Evolutionary conservation across 2,797 vertebrate genomes (phyloP).

Genomic region (Sphenodon punctatus): DNA sequence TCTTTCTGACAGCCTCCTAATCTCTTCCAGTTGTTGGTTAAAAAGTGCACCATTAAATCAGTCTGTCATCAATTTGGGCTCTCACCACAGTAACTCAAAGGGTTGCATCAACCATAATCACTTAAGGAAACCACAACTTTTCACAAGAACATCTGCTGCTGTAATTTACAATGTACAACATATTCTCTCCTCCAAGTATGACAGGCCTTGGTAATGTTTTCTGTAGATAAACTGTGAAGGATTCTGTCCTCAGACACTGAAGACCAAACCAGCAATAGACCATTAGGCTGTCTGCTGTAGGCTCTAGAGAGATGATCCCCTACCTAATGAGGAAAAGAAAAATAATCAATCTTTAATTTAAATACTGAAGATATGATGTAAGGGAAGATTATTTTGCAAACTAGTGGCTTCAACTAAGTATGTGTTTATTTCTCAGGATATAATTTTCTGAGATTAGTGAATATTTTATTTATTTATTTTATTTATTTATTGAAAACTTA

Average conservation of each 20-base stretch:
- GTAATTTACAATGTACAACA: constrained; percentile 53
- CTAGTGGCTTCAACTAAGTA: constrained; percentile 59
- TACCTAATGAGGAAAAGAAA: constrained; percentile 19
- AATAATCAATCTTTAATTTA: constrained; percentile 21
- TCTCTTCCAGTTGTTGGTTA: constrained; percentile 67
- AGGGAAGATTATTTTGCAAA: constrained; percentile 50
- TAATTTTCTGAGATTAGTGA: constrained; percentile 71
- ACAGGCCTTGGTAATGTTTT: constrained; percentile 52
- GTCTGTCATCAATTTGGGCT: constrained; percentile 70
- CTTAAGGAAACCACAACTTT: constrained; percentile 66
- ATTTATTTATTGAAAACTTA: too few relatives aligned
- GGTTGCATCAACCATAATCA: constrained; percentile 46
- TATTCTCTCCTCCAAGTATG: constrained; percentile 57
- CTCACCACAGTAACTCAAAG: constrained; percentile 62
- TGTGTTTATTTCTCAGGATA: constrained; percentile 68
- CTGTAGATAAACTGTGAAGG: constrained; percentile 29
- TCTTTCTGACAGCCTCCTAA: constrained; percentile 68
- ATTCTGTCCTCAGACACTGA: constrained; percentile 43
- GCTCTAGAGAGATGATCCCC: constrained; percentile 5
- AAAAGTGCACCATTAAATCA: constrained; percentile 68
- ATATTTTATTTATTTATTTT: too few relatives aligned
- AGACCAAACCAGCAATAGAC: background rate
- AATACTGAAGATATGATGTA: constrained; percentile 44
- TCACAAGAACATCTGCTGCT: constrained; percentile 58
- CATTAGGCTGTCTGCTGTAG: constrained; percentile 10